These are phyloP conservation scores for Scarus forsteni DNA, from an alignment of 2,797 vertebrate genomes.

Conservation along the genomic window DNA sequence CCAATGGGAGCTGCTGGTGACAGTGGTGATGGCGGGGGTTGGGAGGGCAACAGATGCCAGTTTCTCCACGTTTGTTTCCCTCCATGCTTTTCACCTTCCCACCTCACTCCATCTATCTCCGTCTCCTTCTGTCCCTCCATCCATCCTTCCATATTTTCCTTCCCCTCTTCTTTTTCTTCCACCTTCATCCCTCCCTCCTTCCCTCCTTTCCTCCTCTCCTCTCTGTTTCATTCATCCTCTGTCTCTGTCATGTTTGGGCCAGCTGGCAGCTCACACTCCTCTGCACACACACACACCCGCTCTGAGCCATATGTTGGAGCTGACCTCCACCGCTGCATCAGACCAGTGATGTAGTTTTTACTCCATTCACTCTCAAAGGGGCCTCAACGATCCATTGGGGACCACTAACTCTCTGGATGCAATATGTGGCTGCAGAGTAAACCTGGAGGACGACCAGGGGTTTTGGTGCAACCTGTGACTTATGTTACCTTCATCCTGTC, in stretches of 20 bases:
- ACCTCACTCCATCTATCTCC: conserved; percentile 50
- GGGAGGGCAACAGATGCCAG: conserved; percentile 74
- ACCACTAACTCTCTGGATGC: conserved; percentile 41
- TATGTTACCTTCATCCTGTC: neutral
- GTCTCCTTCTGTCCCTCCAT: conserved; percentile 32
- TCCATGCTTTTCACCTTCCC: conserved; percentile 56
- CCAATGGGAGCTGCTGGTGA: conserved; percentile 59
- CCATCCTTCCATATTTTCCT: conserved; percentile 1
- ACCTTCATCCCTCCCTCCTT: neutral
- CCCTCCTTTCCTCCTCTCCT: neutral
- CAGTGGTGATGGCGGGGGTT: conserved; percentile 59
- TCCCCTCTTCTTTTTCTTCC: neutral
- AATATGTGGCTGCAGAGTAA: conserved; percentile 25
- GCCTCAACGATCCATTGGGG: conserved; percentile 42
- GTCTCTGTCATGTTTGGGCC: conserved; percentile 48
- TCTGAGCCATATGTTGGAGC: conserved; percentile 49
- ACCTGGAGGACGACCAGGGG: neutral
- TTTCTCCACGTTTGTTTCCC: conserved; percentile 61
- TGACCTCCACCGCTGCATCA: conserved; percentile 61
- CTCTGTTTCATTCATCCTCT: conserved; percentile 16
- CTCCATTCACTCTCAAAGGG: conserved; percentile 29
- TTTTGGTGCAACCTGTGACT: neutral
- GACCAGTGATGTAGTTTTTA: conserved; percentile 45
- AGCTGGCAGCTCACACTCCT: conserved; percentile 55
- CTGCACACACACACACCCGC: conserved; percentile 1